Conservation (phyloP, 2,797 vertebrate genomes). For the Mus spretus region DNA sequence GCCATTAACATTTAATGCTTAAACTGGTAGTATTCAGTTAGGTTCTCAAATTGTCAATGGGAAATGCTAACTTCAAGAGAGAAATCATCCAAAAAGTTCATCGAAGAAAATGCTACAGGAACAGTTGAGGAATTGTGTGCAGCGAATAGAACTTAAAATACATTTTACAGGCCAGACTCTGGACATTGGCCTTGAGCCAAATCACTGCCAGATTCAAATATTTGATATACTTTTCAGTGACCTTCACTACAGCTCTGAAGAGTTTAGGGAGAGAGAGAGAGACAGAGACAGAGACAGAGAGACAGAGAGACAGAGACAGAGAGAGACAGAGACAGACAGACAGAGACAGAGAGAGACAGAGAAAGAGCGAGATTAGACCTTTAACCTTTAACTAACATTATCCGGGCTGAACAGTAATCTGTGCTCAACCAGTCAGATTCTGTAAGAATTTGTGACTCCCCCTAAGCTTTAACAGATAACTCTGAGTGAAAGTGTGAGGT, state of each 20-base stretch:
- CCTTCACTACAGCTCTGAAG: background rate
- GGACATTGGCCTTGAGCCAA: background rate
- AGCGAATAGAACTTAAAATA: background rate
- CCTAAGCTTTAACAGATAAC: conserved; percentile 25
- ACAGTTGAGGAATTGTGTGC: background rate
- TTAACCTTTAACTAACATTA: conserved; percentile 8
- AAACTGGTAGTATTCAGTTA: background rate
- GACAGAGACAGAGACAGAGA: no score
- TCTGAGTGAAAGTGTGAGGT: conserved; percentile 50
- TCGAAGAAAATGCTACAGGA: background rate
- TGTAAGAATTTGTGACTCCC: conserved; percentile 10
- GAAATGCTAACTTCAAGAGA: background rate
- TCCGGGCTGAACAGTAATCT: background rate
- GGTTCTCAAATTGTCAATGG: background rate
- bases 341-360: no score
- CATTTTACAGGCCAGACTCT: background rate
- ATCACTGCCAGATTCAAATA: conserved; percentile 5
- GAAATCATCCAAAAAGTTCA: background rate
- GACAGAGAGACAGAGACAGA: no score
- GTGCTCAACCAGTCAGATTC: background rate
- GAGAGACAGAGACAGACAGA: no score
- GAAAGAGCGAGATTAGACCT: background rate
- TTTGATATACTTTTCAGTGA: background rate
- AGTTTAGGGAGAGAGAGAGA: background rate
- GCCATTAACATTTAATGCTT: background rate